phyloP scores from a whole-genome alignment of 1,140 invertebrate genomes.

The Globodera rostochiensis region DNA sequence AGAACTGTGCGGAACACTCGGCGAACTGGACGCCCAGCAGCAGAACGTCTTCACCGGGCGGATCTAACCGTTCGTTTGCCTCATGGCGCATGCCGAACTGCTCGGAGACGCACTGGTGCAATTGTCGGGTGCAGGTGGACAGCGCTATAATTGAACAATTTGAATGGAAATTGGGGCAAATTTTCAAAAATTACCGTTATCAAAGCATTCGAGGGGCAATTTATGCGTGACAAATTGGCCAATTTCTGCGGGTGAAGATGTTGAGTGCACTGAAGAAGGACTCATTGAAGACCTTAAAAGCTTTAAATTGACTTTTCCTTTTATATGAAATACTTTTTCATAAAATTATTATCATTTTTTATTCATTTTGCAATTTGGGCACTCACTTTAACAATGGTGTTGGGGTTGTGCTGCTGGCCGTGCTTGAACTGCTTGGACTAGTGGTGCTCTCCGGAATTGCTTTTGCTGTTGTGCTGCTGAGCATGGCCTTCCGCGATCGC shows the following conservation, averaged over 20 bases:
- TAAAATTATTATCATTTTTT: too few relatives aligned
- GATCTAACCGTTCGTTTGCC: not conserved
- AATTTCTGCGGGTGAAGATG: not conserved
- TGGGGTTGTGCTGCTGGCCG: not conserved
- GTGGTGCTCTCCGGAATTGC: conserved; percentile 4
- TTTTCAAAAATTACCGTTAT: not conserved
- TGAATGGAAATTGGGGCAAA: not conserved
- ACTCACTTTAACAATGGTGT: not conserved
- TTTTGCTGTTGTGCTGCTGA: conserved; percentile 17
- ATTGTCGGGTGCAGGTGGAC: not conserved
- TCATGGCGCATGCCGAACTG: not conserved
- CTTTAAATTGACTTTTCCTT: not conserved
- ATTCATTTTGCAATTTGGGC: not conserved
- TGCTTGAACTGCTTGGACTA: not conserved
- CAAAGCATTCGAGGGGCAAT: conserved; percentile 4
- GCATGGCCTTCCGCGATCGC: conserved; percentile 10
- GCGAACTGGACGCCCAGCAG: conserved; percentile 2
- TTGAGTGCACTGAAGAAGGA: not conserved
- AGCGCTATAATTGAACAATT: not conserved
- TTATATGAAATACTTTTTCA: too few relatives aligned
- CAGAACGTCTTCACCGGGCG: not conserved
- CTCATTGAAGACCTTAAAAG: not conserved
- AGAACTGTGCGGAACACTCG: not conserved
- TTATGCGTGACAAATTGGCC: conserved; percentile 1
- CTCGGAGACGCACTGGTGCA: conserved; percentile 10